Evolutionary conservation across 2,113 vertebrate species (phyloP).

Genomic region (Bufo bufo): DNA sequence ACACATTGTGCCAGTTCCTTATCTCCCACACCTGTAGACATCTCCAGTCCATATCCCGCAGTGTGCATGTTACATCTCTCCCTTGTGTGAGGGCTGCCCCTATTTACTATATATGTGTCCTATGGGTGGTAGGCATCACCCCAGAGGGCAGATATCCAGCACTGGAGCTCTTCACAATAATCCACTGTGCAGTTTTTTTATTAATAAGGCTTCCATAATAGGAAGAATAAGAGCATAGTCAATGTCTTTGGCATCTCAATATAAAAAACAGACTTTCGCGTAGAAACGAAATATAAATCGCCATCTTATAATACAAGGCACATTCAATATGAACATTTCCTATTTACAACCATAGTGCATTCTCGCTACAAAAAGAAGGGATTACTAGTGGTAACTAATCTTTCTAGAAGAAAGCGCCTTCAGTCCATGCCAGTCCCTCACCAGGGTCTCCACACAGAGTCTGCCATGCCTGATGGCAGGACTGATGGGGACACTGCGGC

Average conservation of each 20-base stretch:
- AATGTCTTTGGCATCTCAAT: constrained; percentile 92
- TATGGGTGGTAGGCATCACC: no score
- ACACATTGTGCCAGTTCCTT: no score
- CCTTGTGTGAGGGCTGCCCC: no score
- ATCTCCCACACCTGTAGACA: no score
- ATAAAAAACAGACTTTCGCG: constrained; percentile 77
- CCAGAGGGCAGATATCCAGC: not conserved
- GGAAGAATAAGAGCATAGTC: constrained; percentile 86
- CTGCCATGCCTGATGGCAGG: constrained; percentile 81
- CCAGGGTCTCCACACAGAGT: constrained; percentile 98
- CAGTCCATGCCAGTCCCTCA: constrained; percentile 67
- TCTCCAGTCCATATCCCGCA: no score
- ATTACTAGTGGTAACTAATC: constrained; percentile 69
- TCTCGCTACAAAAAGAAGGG: constrained; percentile 74
- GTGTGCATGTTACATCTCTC: no score
- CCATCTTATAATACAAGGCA: constrained; percentile 89
- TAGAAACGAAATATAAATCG: constrained; percentile 85
- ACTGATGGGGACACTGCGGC: constrained; percentile 74
- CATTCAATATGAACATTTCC: constrained; percentile 96
- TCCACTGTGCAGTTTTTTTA: constrained; percentile 71
- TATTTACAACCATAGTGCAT: constrained; percentile 93
- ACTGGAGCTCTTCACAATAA: constrained; percentile 33
- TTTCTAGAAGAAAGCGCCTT: constrained; percentile 62
- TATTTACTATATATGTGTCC: no score
- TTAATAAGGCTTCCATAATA: constrained; percentile 85